phyloP scores from a whole-genome alignment of 2,113 vertebrate genomes.

The Ophiodon elongatus region DNA sequence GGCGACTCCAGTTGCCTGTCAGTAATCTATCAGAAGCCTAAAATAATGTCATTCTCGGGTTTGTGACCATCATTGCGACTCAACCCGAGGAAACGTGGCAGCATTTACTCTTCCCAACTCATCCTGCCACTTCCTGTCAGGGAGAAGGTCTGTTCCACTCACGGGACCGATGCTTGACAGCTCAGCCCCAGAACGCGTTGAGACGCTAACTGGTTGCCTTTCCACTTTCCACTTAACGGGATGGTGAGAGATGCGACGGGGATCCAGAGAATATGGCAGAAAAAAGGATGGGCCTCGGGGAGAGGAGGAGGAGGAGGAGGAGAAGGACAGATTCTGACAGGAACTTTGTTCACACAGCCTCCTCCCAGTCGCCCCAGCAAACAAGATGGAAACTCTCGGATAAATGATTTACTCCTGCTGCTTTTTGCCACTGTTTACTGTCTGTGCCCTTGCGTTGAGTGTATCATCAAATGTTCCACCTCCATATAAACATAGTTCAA shows the following conservation, averaged over 20 bases:
- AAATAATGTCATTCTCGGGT: no score
- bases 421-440: constrained; percentile 42
- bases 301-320: no score
- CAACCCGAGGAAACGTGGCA: not conserved
- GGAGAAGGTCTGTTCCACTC: constrained; percentile 56
- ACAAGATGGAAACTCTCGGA: constrained; percentile 45
- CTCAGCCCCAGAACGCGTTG: constrained; percentile 53
- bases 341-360: constrained; percentile 60
- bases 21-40: no score
- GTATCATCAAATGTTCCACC: constrained; percentile 23
- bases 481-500: constrained; percentile 30
- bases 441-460: not conserved
- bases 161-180: constrained; percentile 65
- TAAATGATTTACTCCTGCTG: constrained; percentile 67
- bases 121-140: constrained; percentile 45
- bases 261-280: constrained; percentile 28
- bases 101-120: not conserved
- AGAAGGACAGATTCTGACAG: constrained; percentile 63
- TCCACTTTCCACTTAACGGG: constrained; percentile 53
- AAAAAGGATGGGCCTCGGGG: constrained; percentile 42
- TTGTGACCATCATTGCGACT: not conserved
- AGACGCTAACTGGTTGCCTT: constrained; percentile 59
- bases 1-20: no score
- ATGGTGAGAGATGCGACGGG: constrained; percentile 28
- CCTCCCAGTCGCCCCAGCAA: constrained; percentile 53